phyloP scores from a whole-genome alignment of 2,888 invertebrate genomes.

The Amorpha juglandis region DNA sequence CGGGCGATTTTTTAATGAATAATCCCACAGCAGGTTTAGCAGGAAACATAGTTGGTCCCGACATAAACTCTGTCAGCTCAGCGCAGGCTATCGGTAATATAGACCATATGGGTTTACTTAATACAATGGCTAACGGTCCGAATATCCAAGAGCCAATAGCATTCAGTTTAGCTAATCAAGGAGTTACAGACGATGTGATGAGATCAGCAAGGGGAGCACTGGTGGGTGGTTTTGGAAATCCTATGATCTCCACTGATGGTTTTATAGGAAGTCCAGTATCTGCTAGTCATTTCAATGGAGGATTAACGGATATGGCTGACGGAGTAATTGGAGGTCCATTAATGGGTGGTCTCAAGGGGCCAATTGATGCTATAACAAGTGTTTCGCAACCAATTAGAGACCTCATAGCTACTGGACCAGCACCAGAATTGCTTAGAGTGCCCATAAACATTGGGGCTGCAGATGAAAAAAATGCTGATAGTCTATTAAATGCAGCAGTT shows the following conservation, averaged over 20 bases:
- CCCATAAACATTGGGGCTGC: neutral
- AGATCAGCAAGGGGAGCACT: constrained; percentile 19
- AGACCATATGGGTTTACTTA: neutral
- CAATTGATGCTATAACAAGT: neutral
- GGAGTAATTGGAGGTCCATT: neutral
- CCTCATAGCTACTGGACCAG: neutral
- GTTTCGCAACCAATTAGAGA: neutral
- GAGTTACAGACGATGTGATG: neutral
- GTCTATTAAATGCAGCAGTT: neutral
- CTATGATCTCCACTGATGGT: neutral
- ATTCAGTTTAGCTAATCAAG: neutral
- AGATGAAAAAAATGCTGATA: neutral
- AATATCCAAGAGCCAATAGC: constrained; percentile 4
- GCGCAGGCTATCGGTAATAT: neutral
- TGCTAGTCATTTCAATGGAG: constrained; percentile 1
- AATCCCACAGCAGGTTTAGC: neutral
- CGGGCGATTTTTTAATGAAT: neutral
- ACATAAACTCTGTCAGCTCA: neutral
- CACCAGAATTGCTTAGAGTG: neutral
- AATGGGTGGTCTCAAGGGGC: neutral
- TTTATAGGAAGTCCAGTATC: neutral
- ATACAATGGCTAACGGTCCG: neutral
- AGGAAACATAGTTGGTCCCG: neutral
- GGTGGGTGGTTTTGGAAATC: neutral
- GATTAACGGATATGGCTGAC: neutral